These are phyloP conservation scores for Tringa solitaria DNA, from an alignment of 2,113 vertebrate species.

Conservation along the genomic window DNA sequence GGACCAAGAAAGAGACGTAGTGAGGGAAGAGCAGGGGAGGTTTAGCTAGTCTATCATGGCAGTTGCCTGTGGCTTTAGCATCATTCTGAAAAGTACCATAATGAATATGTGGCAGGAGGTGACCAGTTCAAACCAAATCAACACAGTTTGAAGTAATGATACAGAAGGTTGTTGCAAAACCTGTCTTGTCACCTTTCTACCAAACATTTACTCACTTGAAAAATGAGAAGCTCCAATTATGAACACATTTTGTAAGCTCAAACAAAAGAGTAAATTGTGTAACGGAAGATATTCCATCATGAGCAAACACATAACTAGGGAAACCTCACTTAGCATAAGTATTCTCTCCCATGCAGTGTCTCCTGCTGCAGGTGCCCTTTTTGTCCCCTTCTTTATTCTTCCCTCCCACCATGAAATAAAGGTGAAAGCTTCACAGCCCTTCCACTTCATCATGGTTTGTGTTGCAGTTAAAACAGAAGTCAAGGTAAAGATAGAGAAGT, in stretches of 20 bases:
- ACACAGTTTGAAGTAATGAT: not conserved
- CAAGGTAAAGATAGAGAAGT: not conserved
- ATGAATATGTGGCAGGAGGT: not conserved
- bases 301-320: not conserved
- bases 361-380: not conserved
- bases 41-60: not conserved
- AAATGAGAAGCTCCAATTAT: not conserved
- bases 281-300: not conserved
- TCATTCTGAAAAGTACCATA: not conserved
- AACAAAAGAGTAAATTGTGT: not conserved
- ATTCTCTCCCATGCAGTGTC: not conserved
- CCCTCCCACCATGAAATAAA: not conserved
- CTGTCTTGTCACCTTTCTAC: not conserved
- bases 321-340: not conserved
- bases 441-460: not conserved
- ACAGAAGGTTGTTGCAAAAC: not conserved
- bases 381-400: not conserved
- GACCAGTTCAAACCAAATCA: not conserved
- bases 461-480: not conserved
- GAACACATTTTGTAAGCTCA: not conserved
- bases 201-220: not conserved
- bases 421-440: not conserved
- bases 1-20: not conserved
- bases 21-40: not conserved
- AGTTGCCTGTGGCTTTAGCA: not conserved